These are phyloP conservation scores for Aspidapion aeneum DNA, from an alignment of 2,888 invertebrate genomes.

Conservation along the genomic window DNA sequence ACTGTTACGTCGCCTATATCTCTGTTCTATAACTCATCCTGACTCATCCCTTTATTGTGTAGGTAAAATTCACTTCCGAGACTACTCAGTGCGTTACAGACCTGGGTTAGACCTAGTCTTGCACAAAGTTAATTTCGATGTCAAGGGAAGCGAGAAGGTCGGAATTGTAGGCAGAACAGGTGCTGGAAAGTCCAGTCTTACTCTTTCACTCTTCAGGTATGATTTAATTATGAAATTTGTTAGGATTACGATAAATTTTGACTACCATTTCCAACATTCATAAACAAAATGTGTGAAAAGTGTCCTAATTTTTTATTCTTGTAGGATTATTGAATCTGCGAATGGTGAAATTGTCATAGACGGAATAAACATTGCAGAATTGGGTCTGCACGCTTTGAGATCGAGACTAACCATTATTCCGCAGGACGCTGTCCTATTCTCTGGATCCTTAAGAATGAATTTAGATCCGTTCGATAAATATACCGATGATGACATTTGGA, in stretches of 20 bases:
- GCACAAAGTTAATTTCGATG: constrained; percentile 70
- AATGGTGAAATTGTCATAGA: constrained; percentile 80
- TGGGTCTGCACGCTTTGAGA: constrained; percentile 83
- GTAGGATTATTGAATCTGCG: constrained; percentile 80
- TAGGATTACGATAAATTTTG: too few relatives aligned
- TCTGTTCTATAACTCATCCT: too few relatives aligned
- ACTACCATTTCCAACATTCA: too few relatives aligned
- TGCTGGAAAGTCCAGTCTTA: constrained; percentile 89
- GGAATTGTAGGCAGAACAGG: constrained; percentile 90
- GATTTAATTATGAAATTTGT: too few relatives aligned
- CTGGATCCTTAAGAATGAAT: constrained; percentile 85
- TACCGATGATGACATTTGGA: constrained; percentile 82
- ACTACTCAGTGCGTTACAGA: constrained; percentile 82
- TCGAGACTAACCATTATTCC: constrained; percentile 82
- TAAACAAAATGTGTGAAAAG: too few relatives aligned
- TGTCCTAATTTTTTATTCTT: too few relatives aligned
- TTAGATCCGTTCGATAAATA: constrained; percentile 82
- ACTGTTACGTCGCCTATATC: too few relatives aligned
- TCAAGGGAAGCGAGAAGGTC: constrained; percentile 81
- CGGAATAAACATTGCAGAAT: constrained; percentile 69
- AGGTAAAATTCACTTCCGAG: constrained; percentile 55
- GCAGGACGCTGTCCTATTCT: constrained; percentile 93
- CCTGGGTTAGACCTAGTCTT: constrained; percentile 80
- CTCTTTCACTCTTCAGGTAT: constrained; percentile 76
- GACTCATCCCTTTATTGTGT: too few relatives aligned